Conservation (phyloP, 2,888 invertebrate genomes). For the Charanyca ferruginea region DNA sequence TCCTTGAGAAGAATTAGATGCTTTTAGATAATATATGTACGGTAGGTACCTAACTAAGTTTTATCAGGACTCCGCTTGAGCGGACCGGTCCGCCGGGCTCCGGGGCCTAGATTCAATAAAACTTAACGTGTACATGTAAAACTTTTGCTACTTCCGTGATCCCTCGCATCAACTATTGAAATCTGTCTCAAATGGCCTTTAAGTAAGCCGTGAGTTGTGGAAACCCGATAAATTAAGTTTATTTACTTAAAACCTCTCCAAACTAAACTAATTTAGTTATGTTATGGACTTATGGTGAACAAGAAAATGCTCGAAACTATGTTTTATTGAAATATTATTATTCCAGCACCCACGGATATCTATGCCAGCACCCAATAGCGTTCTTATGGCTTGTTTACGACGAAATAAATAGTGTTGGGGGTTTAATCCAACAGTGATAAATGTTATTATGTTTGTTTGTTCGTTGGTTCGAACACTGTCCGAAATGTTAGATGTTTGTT, state of each 20-base stretch:
- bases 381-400: no score
- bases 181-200: slow-evolving; percentile 25
- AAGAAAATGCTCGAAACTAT: not conserved
- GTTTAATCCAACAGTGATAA: no score
- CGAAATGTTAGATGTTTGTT: no score
- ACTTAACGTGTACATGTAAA: slow-evolving; percentile 29
- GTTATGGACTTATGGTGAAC: not conserved
- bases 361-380: no score
- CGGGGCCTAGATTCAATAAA: slow-evolving; percentile 41
- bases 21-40: no score
- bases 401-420: no score
- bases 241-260: slow-evolving; percentile 17
- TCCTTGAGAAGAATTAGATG: no score
- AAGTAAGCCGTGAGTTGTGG: slow-evolving; percentile 16
- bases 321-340: not conserved
- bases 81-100: not conserved
- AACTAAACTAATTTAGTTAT: not conserved
- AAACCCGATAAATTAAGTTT: slow-evolving; percentile 25
- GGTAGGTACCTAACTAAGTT: slow-evolving; percentile 10
- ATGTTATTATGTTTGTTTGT: no score
- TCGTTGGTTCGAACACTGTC: no score
- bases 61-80: slow-evolving; percentile 2
- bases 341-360: no score
- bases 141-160: slow-evolving; percentile 35
- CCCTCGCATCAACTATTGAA: slow-evolving; percentile 44